These are phyloP conservation scores for Neodiprion pinetum DNA, from an alignment of 1,140 invertebrate species.

Conservation along the genomic window DNA sequence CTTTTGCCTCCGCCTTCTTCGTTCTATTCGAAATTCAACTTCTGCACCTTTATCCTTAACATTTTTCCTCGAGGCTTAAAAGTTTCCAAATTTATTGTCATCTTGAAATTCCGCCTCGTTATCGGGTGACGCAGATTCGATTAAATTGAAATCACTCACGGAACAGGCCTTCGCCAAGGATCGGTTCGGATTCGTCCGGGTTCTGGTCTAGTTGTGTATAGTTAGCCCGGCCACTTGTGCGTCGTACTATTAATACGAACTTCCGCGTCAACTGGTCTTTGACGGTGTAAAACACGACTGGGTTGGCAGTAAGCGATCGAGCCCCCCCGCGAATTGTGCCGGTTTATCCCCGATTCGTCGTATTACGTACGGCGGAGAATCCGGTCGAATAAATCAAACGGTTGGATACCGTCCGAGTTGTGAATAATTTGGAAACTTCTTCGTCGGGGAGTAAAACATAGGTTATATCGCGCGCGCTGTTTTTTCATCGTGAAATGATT, in stretches of 20 bases:
- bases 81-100: too few relatives aligned
- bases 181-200: background rate
- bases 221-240: constrained; percentile 1
- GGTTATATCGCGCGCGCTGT: too few relatives aligned
- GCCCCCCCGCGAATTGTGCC: background rate
- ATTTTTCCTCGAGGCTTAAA: too few relatives aligned
- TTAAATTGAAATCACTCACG: background rate
- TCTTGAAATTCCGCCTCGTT: too few relatives aligned
- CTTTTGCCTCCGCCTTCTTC: background rate
- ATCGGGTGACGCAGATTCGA: too few relatives aligned
- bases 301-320: background rate
- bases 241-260: constrained; percentile 47
- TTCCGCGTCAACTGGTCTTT: constrained; percentile 45
- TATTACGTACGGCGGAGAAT: too few relatives aligned
- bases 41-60: background rate
- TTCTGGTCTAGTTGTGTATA: background rate
- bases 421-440: too few relatives aligned
- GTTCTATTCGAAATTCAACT: background rate
- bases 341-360: too few relatives aligned
- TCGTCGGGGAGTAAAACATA: too few relatives aligned
- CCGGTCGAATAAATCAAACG: too few relatives aligned
- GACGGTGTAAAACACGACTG: constrained; percentile 6
- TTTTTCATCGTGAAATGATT: too few relatives aligned
- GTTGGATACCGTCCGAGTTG: too few relatives aligned
- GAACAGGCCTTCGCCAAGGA: background rate